Base-by-base conservation (phyloP, 64 coral and sea anemone genomes). In the Montipora cactus region DNA sequence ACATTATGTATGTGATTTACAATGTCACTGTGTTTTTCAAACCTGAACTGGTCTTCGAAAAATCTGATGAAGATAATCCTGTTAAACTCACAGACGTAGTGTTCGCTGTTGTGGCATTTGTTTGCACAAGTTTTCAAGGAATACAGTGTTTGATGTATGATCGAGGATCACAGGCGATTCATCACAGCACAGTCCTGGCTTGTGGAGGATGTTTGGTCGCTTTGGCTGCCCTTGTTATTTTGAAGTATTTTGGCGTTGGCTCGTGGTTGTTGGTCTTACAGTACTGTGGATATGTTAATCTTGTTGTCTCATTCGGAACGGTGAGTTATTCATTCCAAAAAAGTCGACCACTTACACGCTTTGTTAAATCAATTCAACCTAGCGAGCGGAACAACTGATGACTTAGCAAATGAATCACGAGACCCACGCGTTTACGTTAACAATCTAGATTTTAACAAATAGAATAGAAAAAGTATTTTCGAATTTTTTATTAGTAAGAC, bases 251-350 rank as follows among this genome's bases (percentile, higher is more conserved):
- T 45, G 81, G 91, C 8, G 7, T 94, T 28, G 44, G 87, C 14
- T 83, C 95, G 6, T 92, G 90, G 67, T 50, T 94, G 18, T 61
- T 94, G 20, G 93, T 92, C 8, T 84, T 97, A 0, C 79, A 94
- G 78, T 97, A 94, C 2, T 97, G 95, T 48, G 95, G 95, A 49
- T 97, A 97, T 46, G 83, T 97, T 23, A 97, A 97, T 14, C 75
- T 97, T 66, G 89, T 79, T 95, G 95, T 97, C 1, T 97, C 95
- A 6, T 95, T 94, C 46, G 86, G 90, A 14, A 92, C 92, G 83
- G 95, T 97, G 84, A 92, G 95, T 71, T 67, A 37, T 37, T 37
- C 0, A 37, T 37, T 37, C 53, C 2, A 5, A 8, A 57, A 57
- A 57, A 57, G 6, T 57, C 6, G 11, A 11, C 0, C 7, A 8